phyloP scores from a whole-genome alignment of 2,888 invertebrate genomes.

The Lasioglossum zephyrum region DNA sequence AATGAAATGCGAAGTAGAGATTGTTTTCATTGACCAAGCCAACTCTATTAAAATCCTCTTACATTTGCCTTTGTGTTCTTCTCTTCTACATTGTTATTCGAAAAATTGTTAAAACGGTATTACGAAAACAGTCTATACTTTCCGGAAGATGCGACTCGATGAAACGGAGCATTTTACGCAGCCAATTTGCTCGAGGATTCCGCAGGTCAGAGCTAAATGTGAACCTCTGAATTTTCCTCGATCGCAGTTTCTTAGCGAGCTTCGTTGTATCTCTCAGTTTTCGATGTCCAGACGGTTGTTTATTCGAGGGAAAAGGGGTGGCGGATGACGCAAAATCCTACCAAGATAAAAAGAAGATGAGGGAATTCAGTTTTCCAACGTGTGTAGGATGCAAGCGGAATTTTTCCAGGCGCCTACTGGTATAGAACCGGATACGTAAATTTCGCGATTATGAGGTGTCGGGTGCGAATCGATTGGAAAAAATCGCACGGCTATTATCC shows the following conservation, averaged over 20 bases:
- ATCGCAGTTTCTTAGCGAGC: background rate
- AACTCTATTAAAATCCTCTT: background rate
- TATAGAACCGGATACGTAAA: slow-evolving; percentile 5
- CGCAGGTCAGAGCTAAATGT: background rate
- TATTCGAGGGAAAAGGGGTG: background rate
- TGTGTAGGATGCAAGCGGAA: background rate
- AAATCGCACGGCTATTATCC: slow-evolving; percentile 1
- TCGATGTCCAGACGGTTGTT: background rate
- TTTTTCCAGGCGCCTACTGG: background rate
- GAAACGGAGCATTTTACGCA: background rate
- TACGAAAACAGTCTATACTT: background rate
- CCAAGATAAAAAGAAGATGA: background rate
- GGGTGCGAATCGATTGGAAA: background rate
- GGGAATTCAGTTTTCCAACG: background rate
- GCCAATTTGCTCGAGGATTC: background rate
- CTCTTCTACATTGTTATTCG: background rate
- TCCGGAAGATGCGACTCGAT: background rate
- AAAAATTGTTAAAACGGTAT: background rate
- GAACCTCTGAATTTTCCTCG: background rate
- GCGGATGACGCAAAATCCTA: background rate
- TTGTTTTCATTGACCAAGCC: background rate
- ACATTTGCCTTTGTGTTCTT: background rate
- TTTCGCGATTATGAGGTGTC: background rate
- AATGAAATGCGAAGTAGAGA: background rate
- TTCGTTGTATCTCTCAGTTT: background rate